These are phyloP conservation scores for Carlito syrichta DNA, from an alignment of 2,113 vertebrate species.

Conservation along the genomic window DNA sequence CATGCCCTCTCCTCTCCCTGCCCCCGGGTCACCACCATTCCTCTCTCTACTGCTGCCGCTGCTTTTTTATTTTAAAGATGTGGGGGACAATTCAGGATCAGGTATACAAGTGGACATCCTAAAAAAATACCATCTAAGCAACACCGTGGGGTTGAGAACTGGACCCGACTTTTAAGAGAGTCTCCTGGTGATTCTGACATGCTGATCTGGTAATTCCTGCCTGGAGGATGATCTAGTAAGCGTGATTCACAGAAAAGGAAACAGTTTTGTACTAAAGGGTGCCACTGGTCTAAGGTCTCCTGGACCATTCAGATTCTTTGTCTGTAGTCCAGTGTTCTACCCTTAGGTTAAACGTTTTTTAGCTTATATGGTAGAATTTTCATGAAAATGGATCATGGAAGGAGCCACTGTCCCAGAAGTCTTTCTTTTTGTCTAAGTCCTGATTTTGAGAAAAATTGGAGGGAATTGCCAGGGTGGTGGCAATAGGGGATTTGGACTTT, in stretches of 20 bases:
- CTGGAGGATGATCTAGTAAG: not conserved
- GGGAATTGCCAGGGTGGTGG: not conserved
- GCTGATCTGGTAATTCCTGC: not conserved
- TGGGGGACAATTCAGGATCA: too few species aligned
- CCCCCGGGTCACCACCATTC: too few species aligned
- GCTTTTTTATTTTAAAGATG: too few species aligned
- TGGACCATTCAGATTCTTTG: not conserved
- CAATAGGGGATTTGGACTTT: too few species aligned
- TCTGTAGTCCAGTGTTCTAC: not conserved
- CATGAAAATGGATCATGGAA: not conserved
- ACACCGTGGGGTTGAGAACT: not conserved
- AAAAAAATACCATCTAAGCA: not conserved
- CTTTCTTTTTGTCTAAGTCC: not conserved
- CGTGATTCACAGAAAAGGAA: not conserved
- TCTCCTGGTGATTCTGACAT: not conserved
- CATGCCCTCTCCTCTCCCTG: too few species aligned
- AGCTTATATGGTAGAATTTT: not conserved
- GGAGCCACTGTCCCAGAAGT: not conserved
- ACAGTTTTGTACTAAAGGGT: not conserved
- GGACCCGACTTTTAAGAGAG: not conserved
- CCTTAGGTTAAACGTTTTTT: not conserved
- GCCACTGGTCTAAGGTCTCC: not conserved
- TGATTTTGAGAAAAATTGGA: not conserved
- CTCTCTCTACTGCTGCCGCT: too few species aligned
- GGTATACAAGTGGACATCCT: too few species aligned